These are phyloP conservation scores for Brachionus asplanchnoidis DNA, from an alignment of 1,140 invertebrate species.

Conservation along the genomic window DNA sequence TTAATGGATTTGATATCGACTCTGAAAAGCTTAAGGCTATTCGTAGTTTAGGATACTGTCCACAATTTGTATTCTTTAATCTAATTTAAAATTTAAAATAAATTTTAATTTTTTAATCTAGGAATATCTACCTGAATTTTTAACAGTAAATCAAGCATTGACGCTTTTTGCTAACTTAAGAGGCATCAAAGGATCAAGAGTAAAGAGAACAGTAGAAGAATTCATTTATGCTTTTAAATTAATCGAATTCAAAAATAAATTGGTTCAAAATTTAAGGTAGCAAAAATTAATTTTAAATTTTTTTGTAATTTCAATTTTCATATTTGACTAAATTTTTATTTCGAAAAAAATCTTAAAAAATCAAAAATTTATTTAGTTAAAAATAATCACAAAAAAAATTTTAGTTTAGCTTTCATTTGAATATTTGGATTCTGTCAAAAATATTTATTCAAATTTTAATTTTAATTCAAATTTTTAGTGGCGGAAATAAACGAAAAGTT, in stretches of 20 bases:
- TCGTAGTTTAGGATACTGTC: slow-evolving; percentile 54
- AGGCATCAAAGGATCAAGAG: slow-evolving; percentile 9
- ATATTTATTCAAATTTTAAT: neutral
- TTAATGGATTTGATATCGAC: slow-evolving; percentile 48
- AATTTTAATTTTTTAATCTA: slow-evolving; percentile 53
- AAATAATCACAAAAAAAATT: no score
- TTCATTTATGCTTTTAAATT: slow-evolving; percentile 14
- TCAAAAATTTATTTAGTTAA: no score
- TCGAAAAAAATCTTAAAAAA: no score
- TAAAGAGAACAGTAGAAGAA: neutral
- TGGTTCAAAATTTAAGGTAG: slow-evolving; percentile 39
- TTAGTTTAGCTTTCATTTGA: no score
- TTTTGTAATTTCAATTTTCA: neutral
- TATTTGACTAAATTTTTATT: no score
- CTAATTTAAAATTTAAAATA: slow-evolving; percentile 56
- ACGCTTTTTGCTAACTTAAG: slow-evolving; percentile 35
- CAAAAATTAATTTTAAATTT: neutral
- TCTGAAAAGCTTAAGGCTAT: slow-evolving; percentile 33
- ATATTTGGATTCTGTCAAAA: neutral
- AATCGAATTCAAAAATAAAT: slow-evolving; percentile 1
- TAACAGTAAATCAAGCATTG: slow-evolving; percentile 48
- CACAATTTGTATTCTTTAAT: slow-evolving; percentile 58
- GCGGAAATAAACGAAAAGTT: slow-evolving; percentile 86
- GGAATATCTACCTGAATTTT: slow-evolving; percentile 53
- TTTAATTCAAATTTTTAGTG: slow-evolving; percentile 33